Evolutionary conservation across 2,797 vertebrate genomes (phyloP).

Genomic region (Microcaecilia unicolor): DNA sequence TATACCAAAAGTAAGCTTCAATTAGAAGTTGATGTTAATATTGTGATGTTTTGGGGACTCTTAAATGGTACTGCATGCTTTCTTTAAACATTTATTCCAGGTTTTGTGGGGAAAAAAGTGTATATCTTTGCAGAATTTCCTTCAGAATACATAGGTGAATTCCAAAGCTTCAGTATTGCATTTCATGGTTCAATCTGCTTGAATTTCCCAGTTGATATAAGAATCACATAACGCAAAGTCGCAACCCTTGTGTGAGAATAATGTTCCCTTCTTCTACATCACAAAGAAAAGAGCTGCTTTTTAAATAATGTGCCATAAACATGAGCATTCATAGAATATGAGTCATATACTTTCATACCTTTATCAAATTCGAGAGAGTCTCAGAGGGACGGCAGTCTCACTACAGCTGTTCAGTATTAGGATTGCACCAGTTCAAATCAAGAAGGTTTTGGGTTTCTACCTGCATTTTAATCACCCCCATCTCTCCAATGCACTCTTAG

Average conservation of each 20-base stretch:
- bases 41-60: no score
- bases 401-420: conserved; percentile 26
- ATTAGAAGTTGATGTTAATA: no score
- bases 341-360: conserved; percentile 22
- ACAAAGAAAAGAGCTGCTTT: conserved; percentile 21
- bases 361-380: conserved; percentile 27
- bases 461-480: conserved; percentile 15
- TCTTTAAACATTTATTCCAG: no score
- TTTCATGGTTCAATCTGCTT: background rate
- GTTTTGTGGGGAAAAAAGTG: no score
- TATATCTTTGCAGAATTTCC: no score
- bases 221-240: conserved; percentile 3
- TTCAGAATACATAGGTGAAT: background rate
- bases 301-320: conserved; percentile 33
- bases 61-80: no score
- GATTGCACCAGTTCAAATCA: conserved; percentile 26
- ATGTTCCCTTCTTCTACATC: conserved; percentile 9
- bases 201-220: conserved; percentile 1
- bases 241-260: conserved; percentile 16
- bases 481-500: conserved; percentile 27
- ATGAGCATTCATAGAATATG: conserved; percentile 28
- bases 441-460: conserved; percentile 37
- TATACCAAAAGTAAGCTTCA: no score
- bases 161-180: conserved; percentile 1
- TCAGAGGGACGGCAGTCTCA: conserved; percentile 16